Evolutionary conservation across 2,797 vertebrate genomes (phyloP), one percentile per base, ranked within the genome.

Genomic region (Fundulus diaphanus): DNA sequence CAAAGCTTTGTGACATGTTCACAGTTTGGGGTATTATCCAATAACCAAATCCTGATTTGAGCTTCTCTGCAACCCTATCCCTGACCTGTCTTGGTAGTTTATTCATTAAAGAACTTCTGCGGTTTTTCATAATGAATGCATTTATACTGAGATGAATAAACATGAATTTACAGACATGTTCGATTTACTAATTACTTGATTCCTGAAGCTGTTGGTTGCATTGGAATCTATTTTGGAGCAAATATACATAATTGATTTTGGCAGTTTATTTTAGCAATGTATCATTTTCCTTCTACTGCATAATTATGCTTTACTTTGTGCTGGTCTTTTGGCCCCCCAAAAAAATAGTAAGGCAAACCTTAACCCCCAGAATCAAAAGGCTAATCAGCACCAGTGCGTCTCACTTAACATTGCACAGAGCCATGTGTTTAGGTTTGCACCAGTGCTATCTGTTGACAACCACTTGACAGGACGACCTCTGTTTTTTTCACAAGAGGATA

Each of bases 371-470:
- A 72, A 18, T 7, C 22, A 15, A 72, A 87, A 76, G 74, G 82
- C 72, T 82, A 82, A 89, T 88, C 89, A 89, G 86, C 76, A 90
- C 90, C 89, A 89, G 92, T 35, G 33, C 77, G 69, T 91, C 85
- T 87, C 86, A 92, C 90, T 94, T 94, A 94, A 94, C 92, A 92
- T 93, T 89, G 86, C 79, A 74, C 85, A 76, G 31, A 88, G 90
- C 91, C 89, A 89, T 94, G 90, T 92, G 93, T 91, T 94, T 92
- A 82, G 90, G 82, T 93, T 92, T 86, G 86, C 87, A 86, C 92
- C 91, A 94, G 93, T 90, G 89, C 84, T 90, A 93, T 93, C 93
- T 93, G 94, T 93, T 95, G 95, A 96, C 94, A 95, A 94, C 92
- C 90, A 94, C 94, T 95, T 94, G 93, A 94, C 94, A 95, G 93